Evolutionary conservation across 2,888 invertebrate genomes (phyloP).

Genomic region (Auanema sp.): DNA sequence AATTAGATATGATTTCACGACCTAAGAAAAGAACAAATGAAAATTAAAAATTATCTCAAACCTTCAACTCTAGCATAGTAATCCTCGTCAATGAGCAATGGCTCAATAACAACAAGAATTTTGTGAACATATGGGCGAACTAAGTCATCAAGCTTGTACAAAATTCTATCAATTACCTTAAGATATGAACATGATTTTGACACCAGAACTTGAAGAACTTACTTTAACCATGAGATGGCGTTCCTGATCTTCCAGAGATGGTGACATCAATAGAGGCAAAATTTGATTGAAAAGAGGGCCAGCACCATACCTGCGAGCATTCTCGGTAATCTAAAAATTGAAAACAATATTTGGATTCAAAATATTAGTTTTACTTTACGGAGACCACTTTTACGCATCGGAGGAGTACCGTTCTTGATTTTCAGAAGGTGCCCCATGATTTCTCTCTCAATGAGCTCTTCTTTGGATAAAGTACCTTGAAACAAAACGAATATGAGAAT

Average conservation of each 20-base stretch:
- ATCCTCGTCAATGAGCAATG: conserved; percentile 96
- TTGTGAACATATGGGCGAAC: conserved; percentile 99
- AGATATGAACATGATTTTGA: background rate
- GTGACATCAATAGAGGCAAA: conserved; percentile 97
- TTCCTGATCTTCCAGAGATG: conserved; percentile 98
- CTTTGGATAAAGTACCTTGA: conserved; percentile 71
- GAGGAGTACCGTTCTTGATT: conserved; percentile 99
- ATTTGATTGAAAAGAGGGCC: conserved; percentile 99
- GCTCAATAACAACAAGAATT: conserved; percentile 98
- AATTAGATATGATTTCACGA: conserved; percentile 90
- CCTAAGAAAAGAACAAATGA: conserved; percentile 68
- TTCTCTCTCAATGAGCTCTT: conserved; percentile 96
- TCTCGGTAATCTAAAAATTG: conserved; percentile 80
- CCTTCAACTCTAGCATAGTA: conserved; percentile 98
- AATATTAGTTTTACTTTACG: conserved; percentile 37
- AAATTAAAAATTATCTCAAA: too few relatives aligned
- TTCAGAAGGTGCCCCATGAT: conserved; percentile 97
- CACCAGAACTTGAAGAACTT: background rate
- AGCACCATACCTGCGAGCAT: conserved; percentile 95
- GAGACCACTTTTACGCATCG: conserved; percentile 81
- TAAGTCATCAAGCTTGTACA: conserved; percentile 96
- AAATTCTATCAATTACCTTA: conserved; percentile 84
- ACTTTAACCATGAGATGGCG: conserved; percentile 92
- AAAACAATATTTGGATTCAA: background rate
- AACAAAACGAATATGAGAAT: too few relatives aligned